Conservation (phyloP, 2,797 vertebrate species). For the Pseudomugil tenellus region DNA sequence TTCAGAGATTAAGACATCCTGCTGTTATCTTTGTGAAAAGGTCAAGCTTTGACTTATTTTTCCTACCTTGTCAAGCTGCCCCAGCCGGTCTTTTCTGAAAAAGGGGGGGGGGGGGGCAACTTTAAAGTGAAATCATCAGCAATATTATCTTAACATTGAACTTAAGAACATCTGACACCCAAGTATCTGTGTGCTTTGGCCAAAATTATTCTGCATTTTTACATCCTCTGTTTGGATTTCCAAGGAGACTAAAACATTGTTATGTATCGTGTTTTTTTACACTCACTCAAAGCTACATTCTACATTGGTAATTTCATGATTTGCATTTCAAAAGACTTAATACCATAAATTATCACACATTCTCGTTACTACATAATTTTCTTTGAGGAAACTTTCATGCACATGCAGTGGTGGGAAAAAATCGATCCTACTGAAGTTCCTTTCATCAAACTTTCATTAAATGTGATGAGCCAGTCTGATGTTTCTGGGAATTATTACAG, state of each 20-base stretch:
- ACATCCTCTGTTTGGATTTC: constrained; percentile 2
- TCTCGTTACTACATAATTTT: constrained; percentile 48
- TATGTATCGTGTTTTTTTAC: constrained; percentile 16
- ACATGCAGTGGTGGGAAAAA: constrained; percentile 29
- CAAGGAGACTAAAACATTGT: constrained; percentile 13
- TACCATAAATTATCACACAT: constrained; percentile 33
- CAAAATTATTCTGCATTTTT: constrained; percentile 32
- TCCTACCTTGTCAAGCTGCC: not conserved
- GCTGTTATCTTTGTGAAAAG: constrained; percentile 27
- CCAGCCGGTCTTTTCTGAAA: not conserved
- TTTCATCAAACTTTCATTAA: constrained; percentile 66
- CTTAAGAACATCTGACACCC: constrained; percentile 32
- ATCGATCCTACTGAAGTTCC: constrained; percentile 30
- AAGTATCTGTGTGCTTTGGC: not conserved
- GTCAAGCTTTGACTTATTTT: constrained; percentile 22
- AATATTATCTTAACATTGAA: constrained; percentile 44
- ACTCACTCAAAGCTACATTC: constrained; percentile 28
- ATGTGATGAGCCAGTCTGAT: constrained; percentile 58
- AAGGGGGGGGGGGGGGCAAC: not conserved
- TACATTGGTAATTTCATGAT: constrained; percentile 32
- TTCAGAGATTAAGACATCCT: constrained; percentile 11
- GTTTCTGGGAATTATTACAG: constrained; percentile 39
- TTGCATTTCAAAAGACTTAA: constrained; percentile 64
- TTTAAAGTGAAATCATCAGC: constrained; percentile 22
- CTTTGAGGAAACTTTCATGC: constrained; percentile 30